Evolutionary conservation across 2,113 vertebrate species (phyloP).

Genomic region (Spilogale gracilis): DNA sequence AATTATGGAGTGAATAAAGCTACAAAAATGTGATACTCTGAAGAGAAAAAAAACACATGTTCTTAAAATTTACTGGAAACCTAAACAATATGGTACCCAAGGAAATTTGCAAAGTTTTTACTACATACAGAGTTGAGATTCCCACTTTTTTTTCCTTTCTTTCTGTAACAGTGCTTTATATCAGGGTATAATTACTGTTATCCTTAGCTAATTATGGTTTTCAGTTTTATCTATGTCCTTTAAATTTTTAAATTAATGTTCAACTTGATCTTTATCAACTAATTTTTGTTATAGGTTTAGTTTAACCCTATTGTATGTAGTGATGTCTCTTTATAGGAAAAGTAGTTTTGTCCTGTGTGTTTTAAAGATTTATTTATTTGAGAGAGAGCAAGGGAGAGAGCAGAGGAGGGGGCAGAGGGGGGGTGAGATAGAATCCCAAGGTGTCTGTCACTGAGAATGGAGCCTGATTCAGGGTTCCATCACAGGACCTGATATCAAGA

Average conservation of each 20-base stretch:
- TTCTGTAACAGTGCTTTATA: not conserved
- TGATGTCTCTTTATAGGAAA: not conserved
- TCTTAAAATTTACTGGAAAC: slow-evolving; percentile 4
- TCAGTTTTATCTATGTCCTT: not conserved
- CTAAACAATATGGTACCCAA: not conserved
- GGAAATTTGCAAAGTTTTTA: not conserved
- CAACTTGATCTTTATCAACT: not conserved
- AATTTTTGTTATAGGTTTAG: not conserved
- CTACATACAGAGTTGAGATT: not conserved
- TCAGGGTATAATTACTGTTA: not conserved
- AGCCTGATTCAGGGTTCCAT: not conserved
- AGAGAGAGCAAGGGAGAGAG: not conserved
- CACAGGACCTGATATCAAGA: not conserved
- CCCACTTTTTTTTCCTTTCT: not conserved
- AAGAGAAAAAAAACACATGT: not conserved
- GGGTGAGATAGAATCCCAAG: not conserved
- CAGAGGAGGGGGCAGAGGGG: not conserved
- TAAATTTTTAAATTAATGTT: not conserved
- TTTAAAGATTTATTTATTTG: not conserved
- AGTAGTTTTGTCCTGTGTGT: not conserved
- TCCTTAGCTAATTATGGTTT: not conserved
- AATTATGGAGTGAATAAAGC: slow-evolving; percentile 5
- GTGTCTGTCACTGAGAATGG: not conserved
- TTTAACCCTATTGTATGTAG: not conserved
- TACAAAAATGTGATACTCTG: slow-evolving; percentile 15